Evolutionary conservation across 2,113 vertebrate genomes (phyloP).

Genomic region (Corvus cornix): DNA sequence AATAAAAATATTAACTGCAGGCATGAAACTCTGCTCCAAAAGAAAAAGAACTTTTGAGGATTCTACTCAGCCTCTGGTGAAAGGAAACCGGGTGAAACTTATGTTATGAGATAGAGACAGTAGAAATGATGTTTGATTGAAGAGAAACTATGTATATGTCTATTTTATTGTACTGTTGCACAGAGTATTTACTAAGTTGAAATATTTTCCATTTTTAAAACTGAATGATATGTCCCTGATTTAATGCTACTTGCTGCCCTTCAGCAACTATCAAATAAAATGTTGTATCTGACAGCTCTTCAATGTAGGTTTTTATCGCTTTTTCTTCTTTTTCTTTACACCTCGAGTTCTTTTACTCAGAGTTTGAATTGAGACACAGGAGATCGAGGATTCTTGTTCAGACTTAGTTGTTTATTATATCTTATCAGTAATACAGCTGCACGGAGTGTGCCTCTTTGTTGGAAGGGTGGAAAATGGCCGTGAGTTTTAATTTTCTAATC

Average conservation of each 20-base stretch:
- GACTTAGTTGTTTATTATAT: too few species aligned
- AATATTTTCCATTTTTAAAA: background rate
- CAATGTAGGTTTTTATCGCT: background rate
- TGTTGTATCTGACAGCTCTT: background rate
- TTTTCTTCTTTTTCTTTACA: too few species aligned
- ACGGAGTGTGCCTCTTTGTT: too few species aligned
- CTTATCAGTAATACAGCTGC: too few species aligned
- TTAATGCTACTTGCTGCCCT: background rate
- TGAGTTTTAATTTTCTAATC: background rate
- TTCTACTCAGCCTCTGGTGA: background rate
- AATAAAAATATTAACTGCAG: background rate
- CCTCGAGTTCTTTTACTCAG: too few species aligned
- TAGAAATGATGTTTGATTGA: background rate
- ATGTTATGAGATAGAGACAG: background rate
- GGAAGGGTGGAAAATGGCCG: too few species aligned
- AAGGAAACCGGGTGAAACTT: background rate
- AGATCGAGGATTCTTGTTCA: too few species aligned
- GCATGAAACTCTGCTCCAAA: background rate
- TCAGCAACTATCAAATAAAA: background rate
- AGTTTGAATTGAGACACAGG: too few species aligned
- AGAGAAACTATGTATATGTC: background rate
- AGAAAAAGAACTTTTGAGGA: background rate
- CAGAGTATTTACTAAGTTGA: background rate
- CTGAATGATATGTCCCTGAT: background rate
- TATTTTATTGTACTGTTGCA: background rate